These are phyloP conservation scores for Drosophila setifemur DNA, from an alignment of 1,140 invertebrate species.

Conservation along the genomic window DNA sequence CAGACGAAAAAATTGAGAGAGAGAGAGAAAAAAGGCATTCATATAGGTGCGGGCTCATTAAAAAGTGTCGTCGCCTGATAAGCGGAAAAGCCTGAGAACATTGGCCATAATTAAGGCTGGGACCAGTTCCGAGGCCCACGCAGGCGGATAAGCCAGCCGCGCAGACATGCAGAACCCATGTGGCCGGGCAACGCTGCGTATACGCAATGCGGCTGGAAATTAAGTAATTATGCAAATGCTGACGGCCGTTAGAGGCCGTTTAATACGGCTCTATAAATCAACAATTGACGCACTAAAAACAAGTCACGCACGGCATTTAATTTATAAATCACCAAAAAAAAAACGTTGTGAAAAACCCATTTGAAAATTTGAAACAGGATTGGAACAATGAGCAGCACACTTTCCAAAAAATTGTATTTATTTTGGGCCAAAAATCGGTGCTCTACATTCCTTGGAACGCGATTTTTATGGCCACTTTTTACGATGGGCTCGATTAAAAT, in stretches of 20 bases:
- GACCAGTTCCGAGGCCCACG: constrained; percentile 37
- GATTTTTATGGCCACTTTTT: constrained; percentile 68
- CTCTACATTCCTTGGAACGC: constrained; percentile 45
- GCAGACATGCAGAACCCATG: constrained; percentile 53
- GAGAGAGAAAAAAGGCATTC: neutral
- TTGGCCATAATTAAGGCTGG: constrained; percentile 37
- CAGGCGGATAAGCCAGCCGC: constrained; percentile 16
- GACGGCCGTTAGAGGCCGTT: constrained; percentile 48
- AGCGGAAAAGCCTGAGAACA: constrained; percentile 38
- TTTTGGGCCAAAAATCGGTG: constrained; percentile 9
- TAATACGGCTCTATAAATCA: constrained; percentile 70
- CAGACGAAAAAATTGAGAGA: neutral
- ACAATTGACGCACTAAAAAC: constrained; percentile 40
- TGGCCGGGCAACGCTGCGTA: constrained; percentile 51
- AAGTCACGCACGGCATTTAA: constrained; percentile 63
- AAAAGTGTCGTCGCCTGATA: constrained; percentile 50
- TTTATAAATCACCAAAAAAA: constrained; percentile 23
- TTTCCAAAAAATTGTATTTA: constrained; percentile 23
- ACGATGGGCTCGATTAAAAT: constrained; percentile 70
- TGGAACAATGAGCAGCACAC: constrained; percentile 30
- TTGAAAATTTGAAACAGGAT: constrained; percentile 19
- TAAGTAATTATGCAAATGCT: constrained; percentile 74
- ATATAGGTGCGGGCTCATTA: constrained; percentile 58
- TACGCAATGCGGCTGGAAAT: constrained; percentile 59
- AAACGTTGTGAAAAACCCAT: constrained; percentile 7